These are phyloP conservation scores for Bos javanicus DNA, from an alignment of 2,113 vertebrate genomes.

Conservation along the genomic window DNA sequence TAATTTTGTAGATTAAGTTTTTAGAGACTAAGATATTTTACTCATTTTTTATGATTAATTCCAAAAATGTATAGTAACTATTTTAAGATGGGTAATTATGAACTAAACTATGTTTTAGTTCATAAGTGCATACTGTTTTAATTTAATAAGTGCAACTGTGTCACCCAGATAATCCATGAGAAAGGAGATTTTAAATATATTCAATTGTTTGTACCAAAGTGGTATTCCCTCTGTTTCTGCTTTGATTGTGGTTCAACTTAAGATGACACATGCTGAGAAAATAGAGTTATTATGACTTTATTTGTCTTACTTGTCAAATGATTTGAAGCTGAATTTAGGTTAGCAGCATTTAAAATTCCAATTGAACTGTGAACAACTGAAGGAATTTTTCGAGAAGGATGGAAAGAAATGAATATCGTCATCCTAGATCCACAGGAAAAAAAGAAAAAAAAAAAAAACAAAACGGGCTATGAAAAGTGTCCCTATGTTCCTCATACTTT, in stretches of 20 bases:
- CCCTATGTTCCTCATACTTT: background rate
- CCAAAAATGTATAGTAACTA: background rate
- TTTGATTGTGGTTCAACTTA: constrained; percentile 8
- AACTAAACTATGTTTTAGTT: background rate
- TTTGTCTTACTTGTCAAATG: constrained; percentile 40
- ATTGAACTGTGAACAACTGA: background rate
- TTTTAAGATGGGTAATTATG: background rate
- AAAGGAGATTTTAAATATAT: background rate
- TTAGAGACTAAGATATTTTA: background rate
- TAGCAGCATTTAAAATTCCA: constrained; percentile 47
- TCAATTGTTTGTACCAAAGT: background rate
- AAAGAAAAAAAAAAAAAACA: background rate
- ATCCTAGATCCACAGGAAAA: background rate
- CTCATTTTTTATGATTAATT: background rate
- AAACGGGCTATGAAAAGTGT: background rate
- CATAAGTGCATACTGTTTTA: background rate
- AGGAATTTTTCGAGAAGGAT: constrained; percentile 4
- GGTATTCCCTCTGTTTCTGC: background rate
- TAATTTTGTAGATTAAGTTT: background rate
- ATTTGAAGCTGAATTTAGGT: constrained; percentile 10
- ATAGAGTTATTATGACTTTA: constrained; percentile 14
- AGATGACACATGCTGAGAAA: background rate
- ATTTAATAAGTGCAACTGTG: background rate
- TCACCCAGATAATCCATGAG: background rate
- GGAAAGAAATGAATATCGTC: background rate